These are phyloP conservation scores for Lithobius niger DNA, from an alignment of 1,140 invertebrate species.

Conservation along the genomic window DNA sequence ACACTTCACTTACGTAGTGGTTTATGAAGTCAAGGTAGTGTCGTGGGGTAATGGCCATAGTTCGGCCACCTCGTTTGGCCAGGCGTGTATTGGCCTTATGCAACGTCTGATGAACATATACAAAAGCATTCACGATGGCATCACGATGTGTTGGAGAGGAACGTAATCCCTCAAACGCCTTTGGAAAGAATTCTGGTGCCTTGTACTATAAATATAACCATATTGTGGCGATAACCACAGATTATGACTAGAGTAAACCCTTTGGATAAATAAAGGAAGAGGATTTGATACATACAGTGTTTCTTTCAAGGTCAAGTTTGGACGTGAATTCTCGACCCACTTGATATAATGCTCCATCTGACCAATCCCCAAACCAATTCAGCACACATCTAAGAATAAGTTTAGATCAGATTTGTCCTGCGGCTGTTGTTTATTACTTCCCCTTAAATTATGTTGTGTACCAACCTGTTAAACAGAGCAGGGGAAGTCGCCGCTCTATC, in stretches of 20 bases:
- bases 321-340: conserved; percentile 47
- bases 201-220: conserved; percentile 19
- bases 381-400: conserved; percentile 62
- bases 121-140: conserved; percentile 94
- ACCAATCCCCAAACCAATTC: conserved; percentile 99
- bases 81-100: conserved; percentile 84
- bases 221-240: too few relatives aligned
- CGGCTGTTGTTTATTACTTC: neutral
- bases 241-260: neutral
- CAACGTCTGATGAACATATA: conserved; percentile 94
- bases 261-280: conserved; percentile 6
- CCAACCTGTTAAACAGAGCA: conserved; percentile 84
- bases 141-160: conserved; percentile 69
- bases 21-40: conserved; percentile 99
- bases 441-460: neutral
- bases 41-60: conserved; percentile 93
- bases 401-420: neutral
- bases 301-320: conserved; percentile 41
- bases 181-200: conserved; percentile 74
- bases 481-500: conserved; percentile 97
- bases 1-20: conserved; percentile 63
- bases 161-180: conserved; percentile 61
- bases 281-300: conserved; percentile 22
- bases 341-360: conserved; percentile 90
- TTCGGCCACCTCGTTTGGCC: conserved; percentile 78